Base-by-base conservation (phyloP, 2,113 vertebrate genomes). In the Pontoporia blainvillei region DNA sequence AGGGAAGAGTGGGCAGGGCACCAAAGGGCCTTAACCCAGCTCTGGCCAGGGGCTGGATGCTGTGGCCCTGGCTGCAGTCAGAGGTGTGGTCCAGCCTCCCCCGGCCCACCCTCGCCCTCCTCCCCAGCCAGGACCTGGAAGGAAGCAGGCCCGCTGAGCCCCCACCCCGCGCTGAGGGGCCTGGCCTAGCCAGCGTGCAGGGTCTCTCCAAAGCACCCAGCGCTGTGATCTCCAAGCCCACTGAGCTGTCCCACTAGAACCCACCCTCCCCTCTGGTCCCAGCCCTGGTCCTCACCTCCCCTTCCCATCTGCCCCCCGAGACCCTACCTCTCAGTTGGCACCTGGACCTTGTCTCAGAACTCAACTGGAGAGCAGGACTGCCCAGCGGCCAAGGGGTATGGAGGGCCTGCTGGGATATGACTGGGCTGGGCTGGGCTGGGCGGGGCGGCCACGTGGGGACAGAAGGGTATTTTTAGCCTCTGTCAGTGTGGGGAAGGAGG, bases 391-490 rank as follows among this genome's bases (percentile, higher is more conserved):
- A 61, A 67, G 72, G 59, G 27, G 6, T 41, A 11, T 0, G 0
- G 62, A 76, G 31, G 54, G 72, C 71, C 75, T 78, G 44, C 66
- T 11, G 71, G 78, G 59, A n/a, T 52, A 34, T 76, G 46, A 76
- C 62, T n/a, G 61, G 78, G 54, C 82, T 21, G 72, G 66, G 93
- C 95, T 12, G 90, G 91, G 62, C 84, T 21, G 66, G 64, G 93
- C 86, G 3, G 85, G 44, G 88, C 2, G 17, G 34, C 96, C 97
- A 86, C 90, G 89, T 94, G 92, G 64, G 90, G 76, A 21, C 0
- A 0, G 64, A 15, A 23, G 54, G 64, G 49, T 98, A 99, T 99
- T 98, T 99, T 98, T 99, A 99, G 98, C 46, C 29, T 52, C 76
- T 69, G 93, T 57, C 91, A 67, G 46, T 54, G 73, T 2, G 0